Evolutionary conservation across 2,113 vertebrate genomes (phyloP).

Genomic region (human (Homo sapiens)): GRCh38 chr1:81619501-81620000

Average conservation of each 20-base stretch:
- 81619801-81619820: background rate
- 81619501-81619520: slow-evolving; percentile 33
- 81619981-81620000: background rate
- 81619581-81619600: background rate
- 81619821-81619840: background rate
- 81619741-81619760: background rate
- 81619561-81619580: background rate
- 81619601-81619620: background rate
- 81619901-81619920: background rate
- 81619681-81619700: slow-evolving; percentile 27
- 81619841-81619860: background rate
- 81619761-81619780: slow-evolving; percentile 49
- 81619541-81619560: slow-evolving; percentile 8
- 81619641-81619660: slow-evolving; percentile 19
- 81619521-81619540: slow-evolving; percentile 23
- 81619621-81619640: background rate
- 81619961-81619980: background rate
- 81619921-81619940: background rate
- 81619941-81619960: background rate
- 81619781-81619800: slow-evolving; percentile 40
- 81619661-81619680: slow-evolving; percentile 20
- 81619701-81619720: background rate
- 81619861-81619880: background rate
- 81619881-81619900: background rate
- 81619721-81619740: background rate